These are phyloP conservation scores for Plebejus argus DNA, from an alignment of 2,888 invertebrate species.

Conservation along the genomic window DNA sequence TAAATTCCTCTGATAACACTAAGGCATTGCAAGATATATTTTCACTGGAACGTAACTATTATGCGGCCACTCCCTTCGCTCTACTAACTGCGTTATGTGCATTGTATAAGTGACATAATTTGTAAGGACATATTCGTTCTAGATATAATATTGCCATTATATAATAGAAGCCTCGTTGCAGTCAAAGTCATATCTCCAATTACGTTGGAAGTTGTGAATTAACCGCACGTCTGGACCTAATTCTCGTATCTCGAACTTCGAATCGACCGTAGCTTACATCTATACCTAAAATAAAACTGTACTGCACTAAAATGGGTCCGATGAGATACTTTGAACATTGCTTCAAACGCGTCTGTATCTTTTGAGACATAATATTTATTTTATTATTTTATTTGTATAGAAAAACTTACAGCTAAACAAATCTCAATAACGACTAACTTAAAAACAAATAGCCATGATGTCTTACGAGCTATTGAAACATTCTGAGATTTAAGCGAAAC, in stretches of 20 bases:
- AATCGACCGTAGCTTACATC: not conserved
- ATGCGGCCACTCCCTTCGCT: not conserved
- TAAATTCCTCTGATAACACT: no score
- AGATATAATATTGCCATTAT: not conserved
- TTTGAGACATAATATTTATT: no score
- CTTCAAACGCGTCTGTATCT: no score
- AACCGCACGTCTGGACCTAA: constrained; percentile 1
- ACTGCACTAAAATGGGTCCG: no score
- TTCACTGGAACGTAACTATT: not conserved
- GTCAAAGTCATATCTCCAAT: constrained; percentile 14
- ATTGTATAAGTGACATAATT: constrained; percentile 8
- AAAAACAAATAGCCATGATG: no score
- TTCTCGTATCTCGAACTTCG: not conserved
- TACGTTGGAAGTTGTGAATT: constrained; percentile 2
- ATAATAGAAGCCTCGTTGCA: not conserved
- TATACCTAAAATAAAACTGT: no score
- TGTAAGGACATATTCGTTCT: constrained; percentile 16
- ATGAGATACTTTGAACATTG: no score
- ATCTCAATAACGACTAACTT: no score
- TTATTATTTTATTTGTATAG: no score
- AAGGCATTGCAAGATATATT: not conserved
- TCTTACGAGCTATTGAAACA: no score
- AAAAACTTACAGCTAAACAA: no score
- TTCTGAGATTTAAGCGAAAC: no score
- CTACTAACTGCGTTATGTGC: not conserved